A percentile compares a stretch with the other conserved stretches of the same genome.
These are phyloP conservation scores for Sarcophaga carnaria DNA, from an alignment of 2,888 invertebrate species.

Conservation along the genomic window DNA sequence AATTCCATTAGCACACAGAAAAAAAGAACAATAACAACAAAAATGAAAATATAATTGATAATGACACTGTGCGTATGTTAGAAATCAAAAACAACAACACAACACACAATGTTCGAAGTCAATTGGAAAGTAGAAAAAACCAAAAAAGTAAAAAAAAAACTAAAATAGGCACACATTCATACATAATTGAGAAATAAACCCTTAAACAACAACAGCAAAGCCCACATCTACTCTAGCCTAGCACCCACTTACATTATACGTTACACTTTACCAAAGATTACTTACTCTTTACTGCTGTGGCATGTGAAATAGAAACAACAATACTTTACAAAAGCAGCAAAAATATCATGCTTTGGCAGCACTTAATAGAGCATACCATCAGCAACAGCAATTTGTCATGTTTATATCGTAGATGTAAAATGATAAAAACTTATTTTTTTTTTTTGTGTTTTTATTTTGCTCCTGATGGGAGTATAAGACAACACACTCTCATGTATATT, in stretches of 20 bases:
- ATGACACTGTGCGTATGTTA: slow-evolving; percentile 65
- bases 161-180: slow-evolving; percentile 21
- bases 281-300: neutral
- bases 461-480: neutral
- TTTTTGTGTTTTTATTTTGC: neutral
- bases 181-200: slow-evolving; percentile 61
- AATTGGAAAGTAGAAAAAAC: slow-evolving; percentile 45
- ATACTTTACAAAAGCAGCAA: slow-evolving; percentile 34
- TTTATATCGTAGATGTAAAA: slow-evolving; percentile 51
- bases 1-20: slow-evolving; percentile 73
- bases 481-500: neutral
- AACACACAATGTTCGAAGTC: slow-evolving; percentile 20
- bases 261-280: neutral
- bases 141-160: neutral
- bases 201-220: slow-evolving; percentile 55
- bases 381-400: slow-evolving; percentile 68
- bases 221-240: slow-evolving; percentile 50
- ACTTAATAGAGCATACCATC: slow-evolving; percentile 67
- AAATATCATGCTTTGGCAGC: slow-evolving; percentile 41
- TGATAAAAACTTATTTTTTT: slow-evolving; percentile 45
- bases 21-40: slow-evolving; percentile 35
- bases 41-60: slow-evolving; percentile 64
- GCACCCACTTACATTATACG: neutral
- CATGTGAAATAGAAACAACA: slow-evolving; percentile 9
- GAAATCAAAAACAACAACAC: slow-evolving; percentile 55